Percentiles rank a stretch among this genome's conserved stretches.
Evolutionary conservation across 2,797 vertebrate genomes (phyloP).

Genomic region (Percopsis omiscomaycus): DNA sequence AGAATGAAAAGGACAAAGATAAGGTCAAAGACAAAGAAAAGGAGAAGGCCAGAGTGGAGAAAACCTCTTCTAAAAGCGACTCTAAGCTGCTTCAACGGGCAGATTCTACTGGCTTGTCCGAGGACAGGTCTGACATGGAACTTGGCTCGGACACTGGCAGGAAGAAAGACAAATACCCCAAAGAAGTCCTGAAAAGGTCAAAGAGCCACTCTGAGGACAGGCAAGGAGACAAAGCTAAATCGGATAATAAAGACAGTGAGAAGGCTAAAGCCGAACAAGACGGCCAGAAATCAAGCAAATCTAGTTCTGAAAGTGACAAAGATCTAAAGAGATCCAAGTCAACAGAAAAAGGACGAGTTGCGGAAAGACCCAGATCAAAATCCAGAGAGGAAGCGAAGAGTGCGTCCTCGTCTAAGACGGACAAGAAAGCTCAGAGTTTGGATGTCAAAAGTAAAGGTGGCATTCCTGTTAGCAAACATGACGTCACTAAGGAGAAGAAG

Average conservation of each 20-base stretch:
- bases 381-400: slow-evolving; percentile 82
- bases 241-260: slow-evolving; percentile 80
- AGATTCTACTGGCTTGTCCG: slow-evolving; percentile 79
- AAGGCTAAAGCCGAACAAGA: slow-evolving; percentile 74
- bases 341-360: slow-evolving; percentile 77
- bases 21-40: slow-evolving; percentile 71
- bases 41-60: slow-evolving; percentile 76
- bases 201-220: slow-evolving; percentile 84
- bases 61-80: slow-evolving; percentile 75
- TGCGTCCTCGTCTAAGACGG: slow-evolving; percentile 65
- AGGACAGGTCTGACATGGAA: slow-evolving; percentile 86
- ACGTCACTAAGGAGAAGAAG: slow-evolving; percentile 78
- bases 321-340: slow-evolving; percentile 76
- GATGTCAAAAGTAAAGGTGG: slow-evolving; percentile 75
- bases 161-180: slow-evolving; percentile 82
- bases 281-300: slow-evolving; percentile 73
- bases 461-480: slow-evolving; percentile 62
- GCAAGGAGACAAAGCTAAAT: slow-evolving; percentile 76
- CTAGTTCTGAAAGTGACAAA: slow-evolving; percentile 76
- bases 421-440: slow-evolving; percentile 77
- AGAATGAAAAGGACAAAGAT: slow-evolving; percentile 55
- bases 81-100: slow-evolving; percentile 77
- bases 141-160: slow-evolving; percentile 71
- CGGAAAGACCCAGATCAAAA: slow-evolving; percentile 83
- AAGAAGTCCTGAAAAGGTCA: slow-evolving; percentile 80